Evolutionary conservation across 1,140 invertebrate genomes (phyloP).

Genomic region (Lepidurus arcticus): DNA sequence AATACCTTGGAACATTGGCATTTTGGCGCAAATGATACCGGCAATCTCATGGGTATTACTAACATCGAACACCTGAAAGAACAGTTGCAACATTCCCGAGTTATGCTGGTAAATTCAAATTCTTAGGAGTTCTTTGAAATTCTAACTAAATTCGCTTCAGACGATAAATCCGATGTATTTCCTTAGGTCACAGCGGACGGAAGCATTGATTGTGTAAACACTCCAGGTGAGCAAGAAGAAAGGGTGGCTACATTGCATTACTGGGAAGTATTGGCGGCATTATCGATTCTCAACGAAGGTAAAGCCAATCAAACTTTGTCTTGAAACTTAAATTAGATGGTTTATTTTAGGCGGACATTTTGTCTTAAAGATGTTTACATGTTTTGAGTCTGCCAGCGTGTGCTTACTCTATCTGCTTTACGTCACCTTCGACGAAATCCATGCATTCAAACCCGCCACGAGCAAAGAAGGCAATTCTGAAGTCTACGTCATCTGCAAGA

Average conservation of each 20-base stretch:
- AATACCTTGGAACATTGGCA: conserved; percentile 71
- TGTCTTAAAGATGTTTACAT: conserved; percentile 88
- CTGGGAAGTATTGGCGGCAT: conserved; percentile 70
- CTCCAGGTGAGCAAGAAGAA: conserved; percentile 79
- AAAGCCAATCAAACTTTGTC: background rate
- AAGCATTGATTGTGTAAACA: conserved; percentile 75
- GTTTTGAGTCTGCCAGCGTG: conserved; percentile 74
- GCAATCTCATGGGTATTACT: conserved; percentile 60
- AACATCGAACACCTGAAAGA: conserved; percentile 15
- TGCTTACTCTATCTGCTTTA: conserved; percentile 73
- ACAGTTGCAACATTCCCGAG: background rate
- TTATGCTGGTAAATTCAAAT: conserved; percentile 11
- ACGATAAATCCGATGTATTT: conserved; percentile 40
- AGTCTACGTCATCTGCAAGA: conserved; percentile 74
- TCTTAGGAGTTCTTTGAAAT: conserved; percentile 51
- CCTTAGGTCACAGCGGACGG: conserved; percentile 84
- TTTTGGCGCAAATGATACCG: conserved; percentile 77
- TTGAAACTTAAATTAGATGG: background rate
- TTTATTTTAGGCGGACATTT: conserved; percentile 60
- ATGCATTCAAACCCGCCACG: conserved; percentile 78
- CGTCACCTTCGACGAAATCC: conserved; percentile 63
- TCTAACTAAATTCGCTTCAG: conserved; percentile 46
- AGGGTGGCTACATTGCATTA: conserved; percentile 69
- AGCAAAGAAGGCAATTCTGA: conserved; percentile 94
- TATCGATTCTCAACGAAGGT: conserved; percentile 61